Base-by-base conservation (phyloP, 2,888 invertebrate genomes). In the Xestia xanthographa region DNA sequence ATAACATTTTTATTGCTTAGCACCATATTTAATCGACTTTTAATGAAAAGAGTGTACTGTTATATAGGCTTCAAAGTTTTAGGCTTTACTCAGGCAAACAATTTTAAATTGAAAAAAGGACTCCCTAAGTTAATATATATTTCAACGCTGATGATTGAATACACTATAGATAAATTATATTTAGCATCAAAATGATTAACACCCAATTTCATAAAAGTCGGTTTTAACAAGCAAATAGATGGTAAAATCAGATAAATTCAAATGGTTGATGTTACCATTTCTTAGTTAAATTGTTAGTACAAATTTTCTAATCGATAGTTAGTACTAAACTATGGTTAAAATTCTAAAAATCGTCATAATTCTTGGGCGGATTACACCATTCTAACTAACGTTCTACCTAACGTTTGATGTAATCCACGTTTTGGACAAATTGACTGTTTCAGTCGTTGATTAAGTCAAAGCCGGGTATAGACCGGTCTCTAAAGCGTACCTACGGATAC, bases 231-330 rank as follows among this genome's bases (percentile, higher is more conserved):
- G 81, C 77, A 82, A 83, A 75, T 66, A 72, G 66, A 76, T 75
- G 70, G 43, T 62, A 77, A 63, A 60, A 77, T 69, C 22, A 41
- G 29, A 34, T 71, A 72, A 12, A 58, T 72, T 72, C 58, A 58
- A 74, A 69, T 69, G 73, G 81, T 66, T 38, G 22, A 67, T 56
- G 62, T 69, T 66, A 80, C 73, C 74, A 79, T 77, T 77, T 34
- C 63, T 4, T 63, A 67, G n/a, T 79, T 85, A 77, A 82, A 60
- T 77, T 82, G 89, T 93, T 92, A 92, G 90, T 91, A 91, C 86
- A 84, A 85, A 89, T 91, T 89, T 79, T 89, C 91, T 93, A 92
- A 82, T 86, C 88, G 86, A 90, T 86, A 89, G 90, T 90, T 92
- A 92, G 89, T 91, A 91, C 86, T 89, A 88, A 80, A 86, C 75